Base-by-base conservation (phyloP, 2,888 invertebrate genomes). In the Abrostola triplasia region DNA sequence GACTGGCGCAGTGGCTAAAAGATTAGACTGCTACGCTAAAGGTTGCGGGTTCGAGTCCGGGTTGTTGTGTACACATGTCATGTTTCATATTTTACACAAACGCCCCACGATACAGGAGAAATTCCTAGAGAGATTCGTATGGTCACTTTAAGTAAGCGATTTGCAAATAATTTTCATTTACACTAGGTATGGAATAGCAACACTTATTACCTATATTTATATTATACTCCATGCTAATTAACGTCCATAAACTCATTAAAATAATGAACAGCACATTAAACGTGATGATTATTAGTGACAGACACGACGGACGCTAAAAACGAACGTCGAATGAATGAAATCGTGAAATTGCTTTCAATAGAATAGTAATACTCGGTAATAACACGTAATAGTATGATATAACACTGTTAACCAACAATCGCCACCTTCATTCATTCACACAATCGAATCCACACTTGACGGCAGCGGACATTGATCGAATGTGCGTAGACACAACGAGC, bases 391-490 rank as follows among this genome's bases (percentile, higher is more conserved):
- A 49, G 40, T 49, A 49, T 57, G 57, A 49, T 49, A 41, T 49
- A 55, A 51, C 41, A 51, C 13, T 37, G 36, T 64, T 51, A 41
- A 36, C 48, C 12, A 36, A 64, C 47, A 58, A 9, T 59, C 55
- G 38, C 48, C 42, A 52, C 40, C 53, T 57, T 70, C 55, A 70
- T 64, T 70, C 50, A 68, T 38, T 35, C 36, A 55, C 52, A 42
- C 9, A 12, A 48, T 36, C 37, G 44, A 13, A 47, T 47, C 13
- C 24, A 47, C 13, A 24, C 37, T 35, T 41, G 9, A 9, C 35
- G 24, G 4, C 9, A 52, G 48, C 38, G 13, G n/a, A 12, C 42
- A 24, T 54, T 38, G 24, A 37, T 51, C 13, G 9, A 41, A 47
- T 49, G 7, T n/a, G 9, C 40, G 7, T 8, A 11, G 41, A 6